Percentiles rank a stretch among this genome's conserved stretches.
Conservation (phyloP, 2,797 vertebrate genomes). For the Mastacembelus armatus region DNA sequence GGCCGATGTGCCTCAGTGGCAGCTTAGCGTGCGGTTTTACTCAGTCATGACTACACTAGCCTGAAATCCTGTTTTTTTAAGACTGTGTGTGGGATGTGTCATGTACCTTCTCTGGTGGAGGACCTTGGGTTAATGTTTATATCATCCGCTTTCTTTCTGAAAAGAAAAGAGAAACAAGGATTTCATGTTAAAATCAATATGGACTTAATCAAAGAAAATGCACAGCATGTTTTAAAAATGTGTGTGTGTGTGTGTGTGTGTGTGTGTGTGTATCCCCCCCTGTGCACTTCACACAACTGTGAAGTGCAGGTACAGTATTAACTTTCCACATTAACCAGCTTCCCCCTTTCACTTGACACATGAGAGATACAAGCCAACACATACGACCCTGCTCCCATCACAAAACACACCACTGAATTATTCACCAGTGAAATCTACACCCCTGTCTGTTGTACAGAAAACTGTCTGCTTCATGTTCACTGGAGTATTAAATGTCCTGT, state of each 20-base stretch:
- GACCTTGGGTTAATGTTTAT: conserved; percentile 64
- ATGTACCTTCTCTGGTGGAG: conserved; percentile 80
- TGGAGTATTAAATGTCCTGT: conserved; percentile 60
- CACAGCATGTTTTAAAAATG: background rate
- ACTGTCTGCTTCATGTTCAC: conserved; percentile 46
- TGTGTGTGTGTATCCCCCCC: background rate
- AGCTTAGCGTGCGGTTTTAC: conserved; percentile 29
- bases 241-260: no score
- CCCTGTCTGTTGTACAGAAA: conserved; percentile 18
- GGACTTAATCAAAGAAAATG: background rate
- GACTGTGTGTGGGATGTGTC: conserved; percentile 6
- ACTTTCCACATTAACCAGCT: conserved; percentile 31
- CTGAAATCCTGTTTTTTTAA: background rate
- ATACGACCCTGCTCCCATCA: background rate
- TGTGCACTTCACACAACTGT: no score
- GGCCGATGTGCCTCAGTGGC: conserved; percentile 32
- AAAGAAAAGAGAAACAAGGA: conserved; percentile 38
- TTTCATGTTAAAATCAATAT: background rate
- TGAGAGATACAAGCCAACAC: conserved; percentile 25
- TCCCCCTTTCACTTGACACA: conserved; percentile 42
- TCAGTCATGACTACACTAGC: conserved; percentile 38
- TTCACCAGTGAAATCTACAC: conserved; percentile 68
- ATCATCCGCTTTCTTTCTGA: conserved; percentile 78
- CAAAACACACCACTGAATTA: conserved; percentile 62
- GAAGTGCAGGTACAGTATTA: conserved; percentile 29